Evolutionary conservation across 2,888 invertebrate genomes (phyloP).

Genomic region (Drosophila austrosaltans): DNA sequence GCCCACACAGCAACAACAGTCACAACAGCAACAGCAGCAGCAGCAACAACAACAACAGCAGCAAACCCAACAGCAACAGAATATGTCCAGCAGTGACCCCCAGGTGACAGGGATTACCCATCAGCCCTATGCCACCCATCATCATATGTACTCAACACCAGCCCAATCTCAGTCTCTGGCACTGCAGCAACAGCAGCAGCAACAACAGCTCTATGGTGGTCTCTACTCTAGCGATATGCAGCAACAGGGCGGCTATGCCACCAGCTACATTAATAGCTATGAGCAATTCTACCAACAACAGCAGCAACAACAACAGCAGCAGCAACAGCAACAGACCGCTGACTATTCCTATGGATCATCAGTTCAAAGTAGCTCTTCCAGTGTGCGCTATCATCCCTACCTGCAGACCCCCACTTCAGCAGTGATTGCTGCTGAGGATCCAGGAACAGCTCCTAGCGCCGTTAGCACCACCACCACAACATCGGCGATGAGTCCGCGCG

Average conservation of each 20-base stretch:
- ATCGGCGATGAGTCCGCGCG: conserved; percentile 81
- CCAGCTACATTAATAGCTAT: conserved; percentile 81
- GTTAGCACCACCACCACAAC: conserved; percentile 59
- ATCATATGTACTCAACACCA: conserved; percentile 61
- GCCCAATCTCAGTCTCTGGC: conserved; percentile 8
- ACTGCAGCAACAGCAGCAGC: conserved; percentile 49
- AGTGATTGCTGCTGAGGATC: conserved; percentile 43
- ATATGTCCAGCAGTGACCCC: conserved; percentile 71
- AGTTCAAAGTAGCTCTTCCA: conserved; percentile 48
- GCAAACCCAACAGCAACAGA: conserved; percentile 68
- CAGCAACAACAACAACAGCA: conserved; percentile 83
- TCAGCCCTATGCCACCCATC: conserved; percentile 71
- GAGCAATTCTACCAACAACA: conserved; percentile 83
- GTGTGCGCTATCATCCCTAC: conserved; percentile 81
- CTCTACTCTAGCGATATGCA: conserved; percentile 64
- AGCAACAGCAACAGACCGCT: conserved; percentile 12
- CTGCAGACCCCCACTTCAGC: conserved; percentile 73
- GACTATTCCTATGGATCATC: conserved; percentile 54
- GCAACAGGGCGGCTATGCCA: conserved; percentile 51
- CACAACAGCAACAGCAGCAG: conserved; percentile 84
- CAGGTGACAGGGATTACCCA: conserved; percentile 76
- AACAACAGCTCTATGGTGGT: conserved; percentile 77
- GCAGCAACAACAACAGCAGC: conserved; percentile 69
- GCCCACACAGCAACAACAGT: conserved; percentile 84
- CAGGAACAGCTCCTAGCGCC: conserved; percentile 40